Percentiles rank a stretch among this genome's conserved stretches.
These are phyloP conservation scores for Rhynchotus rufescens DNA, from an alignment of 2,797 vertebrate genomes.

Conservation along the genomic window DNA sequence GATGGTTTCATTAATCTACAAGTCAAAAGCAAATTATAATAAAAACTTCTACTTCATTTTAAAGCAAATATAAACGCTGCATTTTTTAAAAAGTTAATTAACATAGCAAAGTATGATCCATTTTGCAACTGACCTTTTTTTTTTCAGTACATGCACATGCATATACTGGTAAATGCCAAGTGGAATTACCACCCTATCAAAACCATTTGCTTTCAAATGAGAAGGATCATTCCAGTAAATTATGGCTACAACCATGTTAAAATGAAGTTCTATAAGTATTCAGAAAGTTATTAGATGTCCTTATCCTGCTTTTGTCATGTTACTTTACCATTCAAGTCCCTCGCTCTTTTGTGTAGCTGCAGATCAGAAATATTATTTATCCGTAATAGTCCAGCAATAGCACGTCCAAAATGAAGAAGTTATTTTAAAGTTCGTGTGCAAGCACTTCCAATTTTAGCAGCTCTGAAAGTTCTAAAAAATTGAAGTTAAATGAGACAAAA, in stretches of 20 bases:
- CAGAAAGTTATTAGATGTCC: neutral
- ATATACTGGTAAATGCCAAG: neutral
- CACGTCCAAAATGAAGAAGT: neutral
- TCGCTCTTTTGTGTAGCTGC: neutral
- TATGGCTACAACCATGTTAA: neutral
- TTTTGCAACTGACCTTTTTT: neutral
- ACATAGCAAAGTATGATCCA: neutral
- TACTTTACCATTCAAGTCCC: neutral
- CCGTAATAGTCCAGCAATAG: neutral
- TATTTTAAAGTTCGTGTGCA: neutral
- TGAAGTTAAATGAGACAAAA: neutral
- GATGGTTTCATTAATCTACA: neutral
- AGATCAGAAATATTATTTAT: conserved; percentile 3
- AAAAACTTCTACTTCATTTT: conserved; percentile 15
- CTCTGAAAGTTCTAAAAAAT: conserved; percentile 5
- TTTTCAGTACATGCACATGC: neutral
- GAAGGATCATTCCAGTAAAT: conserved; percentile 1
- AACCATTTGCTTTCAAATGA: neutral
- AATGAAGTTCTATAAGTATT: no score
- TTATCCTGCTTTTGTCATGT: neutral
- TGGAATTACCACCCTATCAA: neutral
- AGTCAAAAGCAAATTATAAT: neutral
- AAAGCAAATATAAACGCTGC: neutral
- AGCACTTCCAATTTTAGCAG: conserved; percentile 39
- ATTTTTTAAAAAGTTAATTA: neutral